Base-by-base conservation (phyloP, 2,113 vertebrate genomes). In the Loxodonta africana region DNA sequence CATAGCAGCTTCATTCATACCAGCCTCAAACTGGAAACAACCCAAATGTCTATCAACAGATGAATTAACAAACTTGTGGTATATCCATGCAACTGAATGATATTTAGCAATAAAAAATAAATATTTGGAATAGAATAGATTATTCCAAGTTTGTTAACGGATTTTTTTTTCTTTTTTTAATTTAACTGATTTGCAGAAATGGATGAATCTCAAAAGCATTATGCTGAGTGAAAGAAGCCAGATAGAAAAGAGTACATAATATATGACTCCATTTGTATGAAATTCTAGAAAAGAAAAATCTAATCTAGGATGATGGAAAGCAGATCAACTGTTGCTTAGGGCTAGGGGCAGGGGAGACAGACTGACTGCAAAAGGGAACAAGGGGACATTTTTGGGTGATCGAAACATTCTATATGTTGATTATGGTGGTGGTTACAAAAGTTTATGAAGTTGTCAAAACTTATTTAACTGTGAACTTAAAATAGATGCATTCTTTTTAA, bases 101-200 rank as follows among this genome's bases (percentile, higher is more conserved):
- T 83, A 93, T 30, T 93, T 15, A 90, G 15, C 33, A 82, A 95
- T 41, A 85, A 67, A 90, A 65, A 76, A 23, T 93, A 48, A 81
- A 53, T 37, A 63, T 71, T n/a, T 71, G 33, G 37, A 85, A 2
- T 15, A 81, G 51, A 46, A 46, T 85, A 69, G 69, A n/a, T 51
- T 76, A 90, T 33, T 86, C 60, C 37, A 77, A 90, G 67, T 90
- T 53, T 81, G 11, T 93, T 82, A 93, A 73, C 28, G 1, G 20
- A 80, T 77, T 51, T 48, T 53, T n/a, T 71, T 14, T 17, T 57
- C 7, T 53, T 53, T 69, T 69, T 33, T 69, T 33, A 8, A 25
- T 28, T 77, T 6, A 48, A 48, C 25, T 69, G 67, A 69, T 33
- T 77, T 77, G 1, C 2, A 33, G n/a, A 69, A 57, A 4, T 82